phyloP scores from a whole-genome alignment of 2,113 vertebrate genomes.

The Promerops cafer region DNA sequence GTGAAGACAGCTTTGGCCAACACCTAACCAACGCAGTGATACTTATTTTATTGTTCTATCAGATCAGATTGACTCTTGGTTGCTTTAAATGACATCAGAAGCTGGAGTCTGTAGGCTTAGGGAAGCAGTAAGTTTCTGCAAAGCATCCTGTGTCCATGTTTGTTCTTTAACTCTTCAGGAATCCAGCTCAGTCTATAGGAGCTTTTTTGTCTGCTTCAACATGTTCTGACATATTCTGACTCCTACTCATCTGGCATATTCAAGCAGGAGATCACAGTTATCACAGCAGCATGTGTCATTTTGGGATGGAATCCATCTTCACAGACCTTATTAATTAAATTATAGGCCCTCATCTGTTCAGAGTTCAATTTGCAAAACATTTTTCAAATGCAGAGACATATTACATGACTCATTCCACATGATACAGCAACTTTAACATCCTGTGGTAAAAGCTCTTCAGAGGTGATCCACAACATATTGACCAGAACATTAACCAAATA shows the following conservation, averaged over 20 bases:
- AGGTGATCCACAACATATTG: background rate
- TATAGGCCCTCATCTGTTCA: background rate
- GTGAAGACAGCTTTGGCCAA: background rate
- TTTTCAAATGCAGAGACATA: background rate
- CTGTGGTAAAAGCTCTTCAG: background rate
- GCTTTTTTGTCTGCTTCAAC: background rate
- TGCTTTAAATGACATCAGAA: background rate
- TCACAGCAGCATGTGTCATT: background rate
- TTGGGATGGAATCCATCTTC: background rate
- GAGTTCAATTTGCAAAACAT: background rate
- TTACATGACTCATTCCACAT: background rate
- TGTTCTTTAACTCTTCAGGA: background rate
- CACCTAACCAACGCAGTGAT: background rate
- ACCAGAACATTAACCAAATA: background rate
- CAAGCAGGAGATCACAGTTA: background rate
- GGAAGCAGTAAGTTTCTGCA: background rate
- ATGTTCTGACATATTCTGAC: background rate
- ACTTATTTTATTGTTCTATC: background rate
- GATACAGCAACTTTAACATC: background rate
- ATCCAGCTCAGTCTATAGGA: background rate
- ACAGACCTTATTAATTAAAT: background rate
- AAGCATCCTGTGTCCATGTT: background rate
- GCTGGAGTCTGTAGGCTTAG: background rate
- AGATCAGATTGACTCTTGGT: background rate
- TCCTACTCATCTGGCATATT: background rate